Percentiles rank a stretch among this genome's conserved stretches.
Conservation (phyloP, 2,888 invertebrate species). For the Cantharis lateralis region DNA sequence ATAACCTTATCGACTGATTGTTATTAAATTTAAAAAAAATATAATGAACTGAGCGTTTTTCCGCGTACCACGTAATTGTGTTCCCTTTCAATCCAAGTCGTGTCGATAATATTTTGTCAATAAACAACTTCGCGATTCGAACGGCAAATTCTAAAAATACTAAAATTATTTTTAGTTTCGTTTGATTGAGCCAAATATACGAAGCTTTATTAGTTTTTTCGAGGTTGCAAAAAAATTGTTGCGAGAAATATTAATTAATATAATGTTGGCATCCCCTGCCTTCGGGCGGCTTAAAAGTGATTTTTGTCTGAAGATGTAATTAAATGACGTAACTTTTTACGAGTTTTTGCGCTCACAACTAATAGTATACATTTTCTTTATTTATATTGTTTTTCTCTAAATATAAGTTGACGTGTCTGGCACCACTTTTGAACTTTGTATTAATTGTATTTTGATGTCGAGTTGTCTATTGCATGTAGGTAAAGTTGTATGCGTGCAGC, state of each 20-base stretch:
- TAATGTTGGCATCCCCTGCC: not conserved
- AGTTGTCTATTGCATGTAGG: not conserved
- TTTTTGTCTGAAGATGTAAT: not conserved
- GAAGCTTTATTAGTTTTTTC: not conserved
- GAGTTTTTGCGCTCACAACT: not conserved
- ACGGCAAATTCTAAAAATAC: not conserved
- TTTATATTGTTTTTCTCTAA: not conserved
- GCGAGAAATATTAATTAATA: not conserved
- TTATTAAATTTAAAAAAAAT: not conserved
- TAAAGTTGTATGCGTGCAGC: conserved; percentile 5
- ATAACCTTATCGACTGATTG: not conserved
- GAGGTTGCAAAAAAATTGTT: not conserved
- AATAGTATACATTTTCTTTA: not conserved
- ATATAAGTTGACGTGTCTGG: conserved; percentile 18
- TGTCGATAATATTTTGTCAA: not conserved
- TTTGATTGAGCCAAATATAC: not conserved
- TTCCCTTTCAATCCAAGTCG: not conserved
- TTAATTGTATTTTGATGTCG: conserved; percentile 16
- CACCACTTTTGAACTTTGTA: conserved; percentile 19
- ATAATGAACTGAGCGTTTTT: not conserved
- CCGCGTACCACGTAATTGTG: not conserved
- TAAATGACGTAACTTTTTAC: not conserved
- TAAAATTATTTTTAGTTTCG: not conserved
- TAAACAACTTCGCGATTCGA: not conserved
- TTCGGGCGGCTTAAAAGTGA: too few species aligned